A percentile compares a stretch with the other conserved stretches of the same genome.
These are phyloP conservation scores for Cyprinus carpio DNA, from an alignment of 2,113 vertebrate genomes.

Conservation along the genomic window DNA sequence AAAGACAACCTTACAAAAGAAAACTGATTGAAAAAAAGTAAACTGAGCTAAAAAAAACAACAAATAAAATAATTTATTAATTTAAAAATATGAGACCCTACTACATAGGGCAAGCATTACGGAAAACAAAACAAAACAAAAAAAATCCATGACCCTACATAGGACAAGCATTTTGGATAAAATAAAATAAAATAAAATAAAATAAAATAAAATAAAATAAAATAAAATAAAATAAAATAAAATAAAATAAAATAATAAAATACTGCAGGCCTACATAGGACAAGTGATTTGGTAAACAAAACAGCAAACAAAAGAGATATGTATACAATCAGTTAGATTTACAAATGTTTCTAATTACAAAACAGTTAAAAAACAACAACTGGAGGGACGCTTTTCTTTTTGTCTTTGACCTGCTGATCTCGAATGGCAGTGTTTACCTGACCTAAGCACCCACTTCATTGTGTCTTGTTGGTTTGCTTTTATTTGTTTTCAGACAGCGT, in stretches of 20 bases:
- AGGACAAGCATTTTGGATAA: no score
- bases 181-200: no score
- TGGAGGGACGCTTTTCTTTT: neutral
- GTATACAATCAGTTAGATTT: neutral
- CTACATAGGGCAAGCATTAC: no score
- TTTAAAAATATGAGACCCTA: neutral
- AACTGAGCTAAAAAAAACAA: neutral
- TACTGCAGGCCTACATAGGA: no score
- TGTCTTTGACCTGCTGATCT: neutral
- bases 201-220: no score
- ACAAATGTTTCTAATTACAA: neutral
- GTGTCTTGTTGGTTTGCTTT: slow-evolving; percentile 22
- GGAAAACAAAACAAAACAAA: no score
- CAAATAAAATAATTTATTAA: neutral
- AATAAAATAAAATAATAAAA: no score
- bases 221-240: no score
- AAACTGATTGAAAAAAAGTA: neutral
- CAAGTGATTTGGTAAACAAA: no score
- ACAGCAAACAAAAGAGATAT: no score
- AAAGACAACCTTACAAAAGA: neutral
- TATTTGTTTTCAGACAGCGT: neutral
- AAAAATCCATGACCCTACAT: no score
- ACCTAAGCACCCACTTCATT: neutral
- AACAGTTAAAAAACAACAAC: neutral
- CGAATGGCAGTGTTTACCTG: neutral